These are phyloP conservation scores for Sinosuthora webbiana DNA, from an alignment of 2,113 vertebrate species.

Conservation along the genomic window DNA sequence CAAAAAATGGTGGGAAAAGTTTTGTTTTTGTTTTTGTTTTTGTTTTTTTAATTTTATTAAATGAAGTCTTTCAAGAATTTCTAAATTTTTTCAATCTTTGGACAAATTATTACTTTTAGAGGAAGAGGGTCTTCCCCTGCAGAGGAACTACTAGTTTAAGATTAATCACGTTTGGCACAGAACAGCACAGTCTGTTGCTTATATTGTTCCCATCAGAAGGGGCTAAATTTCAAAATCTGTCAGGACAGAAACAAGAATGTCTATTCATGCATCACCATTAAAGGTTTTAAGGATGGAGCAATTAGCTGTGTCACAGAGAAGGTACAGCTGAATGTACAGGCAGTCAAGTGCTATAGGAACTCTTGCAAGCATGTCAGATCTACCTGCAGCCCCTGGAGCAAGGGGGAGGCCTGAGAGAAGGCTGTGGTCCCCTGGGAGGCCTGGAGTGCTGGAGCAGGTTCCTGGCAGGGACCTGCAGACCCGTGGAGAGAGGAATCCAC, in stretches of 20 bases:
- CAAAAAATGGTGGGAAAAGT: neutral
- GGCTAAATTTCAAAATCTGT: neutral
- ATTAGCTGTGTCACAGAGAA: neutral
- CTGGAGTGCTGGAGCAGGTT: neutral
- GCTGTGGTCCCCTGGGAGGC: neutral
- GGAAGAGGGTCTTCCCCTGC: neutral
- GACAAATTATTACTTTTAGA: neutral
- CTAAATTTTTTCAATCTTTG: neutral
- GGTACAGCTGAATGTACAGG: neutral
- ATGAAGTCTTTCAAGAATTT: neutral
- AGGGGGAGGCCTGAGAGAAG: neutral
- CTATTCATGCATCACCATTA: neutral
- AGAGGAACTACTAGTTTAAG: neutral
- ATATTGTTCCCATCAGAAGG: neutral
- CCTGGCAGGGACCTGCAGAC: neutral
- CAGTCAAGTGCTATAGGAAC: neutral
- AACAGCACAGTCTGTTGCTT: neutral
- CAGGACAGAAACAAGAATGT: neutral
- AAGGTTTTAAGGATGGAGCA: neutral
- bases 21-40: no score
- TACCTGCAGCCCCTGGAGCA: neutral
- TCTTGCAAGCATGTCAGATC: fast-evolving
- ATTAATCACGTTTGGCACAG: neutral
- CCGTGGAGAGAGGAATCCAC: neutral
- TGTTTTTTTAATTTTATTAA: neutral